phyloP scores from a whole-genome alignment of 2,113 vertebrate species.

The Grammomys surdaster region DNA sequence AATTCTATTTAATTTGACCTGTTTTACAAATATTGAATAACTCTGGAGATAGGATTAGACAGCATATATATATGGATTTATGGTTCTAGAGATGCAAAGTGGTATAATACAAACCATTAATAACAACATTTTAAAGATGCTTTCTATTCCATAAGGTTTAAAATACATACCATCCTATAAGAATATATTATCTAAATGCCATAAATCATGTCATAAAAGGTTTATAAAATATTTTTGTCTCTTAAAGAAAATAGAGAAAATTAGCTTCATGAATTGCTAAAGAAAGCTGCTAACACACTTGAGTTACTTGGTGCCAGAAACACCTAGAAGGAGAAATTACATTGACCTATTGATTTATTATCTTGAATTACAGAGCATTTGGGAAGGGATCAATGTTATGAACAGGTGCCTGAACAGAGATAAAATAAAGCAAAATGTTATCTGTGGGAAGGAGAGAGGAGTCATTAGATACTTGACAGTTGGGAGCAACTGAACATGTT shows the following conservation, averaged over 20 bases:
- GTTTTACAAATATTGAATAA: neutral
- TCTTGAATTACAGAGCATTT: neutral
- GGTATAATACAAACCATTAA: neutral
- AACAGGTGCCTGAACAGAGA: neutral
- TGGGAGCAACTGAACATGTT: neutral
- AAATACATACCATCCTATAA: neutral
- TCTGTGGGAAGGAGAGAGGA: neutral
- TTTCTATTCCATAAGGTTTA: neutral
- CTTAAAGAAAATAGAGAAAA: neutral
- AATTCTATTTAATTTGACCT: neutral
- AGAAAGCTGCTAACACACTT: neutral
- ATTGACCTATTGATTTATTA: slow-evolving; percentile 6
- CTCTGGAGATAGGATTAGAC: neutral
- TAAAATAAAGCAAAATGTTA: neutral
- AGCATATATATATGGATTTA: neutral
- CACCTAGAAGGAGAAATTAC: neutral
- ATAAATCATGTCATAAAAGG: neutral
- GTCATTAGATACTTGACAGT: neutral
- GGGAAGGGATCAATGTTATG: neutral
- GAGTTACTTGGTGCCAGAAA: neutral
- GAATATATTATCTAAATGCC: slow-evolving; percentile 30
- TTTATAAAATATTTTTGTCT: neutral
- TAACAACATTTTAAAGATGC: neutral
- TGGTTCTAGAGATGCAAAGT: neutral
- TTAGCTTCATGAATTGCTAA: neutral